Evolutionary conservation across 2,113 vertebrate genomes (phyloP), one percentile per base, ranked within the genome.

Genomic region (Cyanistes caeruleus): DNA sequence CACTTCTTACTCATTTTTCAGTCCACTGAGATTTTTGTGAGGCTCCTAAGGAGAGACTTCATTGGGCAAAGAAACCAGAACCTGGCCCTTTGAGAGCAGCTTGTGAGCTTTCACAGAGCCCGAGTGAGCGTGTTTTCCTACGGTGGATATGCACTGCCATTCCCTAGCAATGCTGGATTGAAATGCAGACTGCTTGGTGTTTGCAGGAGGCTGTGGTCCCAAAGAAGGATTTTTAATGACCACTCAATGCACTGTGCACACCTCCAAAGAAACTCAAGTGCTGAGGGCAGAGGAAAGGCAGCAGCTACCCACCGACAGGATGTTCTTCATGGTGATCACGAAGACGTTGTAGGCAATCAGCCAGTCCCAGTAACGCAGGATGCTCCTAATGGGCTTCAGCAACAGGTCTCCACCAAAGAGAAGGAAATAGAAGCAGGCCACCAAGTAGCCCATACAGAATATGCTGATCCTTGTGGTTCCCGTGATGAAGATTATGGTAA

Each of bases 251-350:
- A 46, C 9, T 60, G 17, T 27, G 59, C 69, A 51, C 43, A 24
- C 46, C 86, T 67, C 12, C 16, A 78, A 0, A 4, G 46, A 88
- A 88, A 62, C 28, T 43, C 68, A 67, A 89, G 37, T 15, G 58
- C 80, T 73, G 63, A 27, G 30, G 12, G 39, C 33, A 28, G 52
- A 72, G 73, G 43, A 77, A 80, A 86, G 30, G 31, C 87, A 67
- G 14, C 12, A 33, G 63, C 18, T 52, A 91, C 98, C 98, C 91
- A 99, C 99, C 5, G 99, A 99, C 23, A 99, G 98, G 92, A 99
- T 98, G 79, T 99, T 99, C 97, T 99, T 99, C 99, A 99, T 99
- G 11, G 99, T 99, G 97, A 99, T 99, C n/a, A 99, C 99, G 15
- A 99, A 99, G 73, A 99, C 97, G 4, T 99, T 99, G 98, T 99